These are phyloP conservation scores for Zonotrichia leucophrys DNA, from an alignment of 2,113 vertebrate genomes.

Conservation along the genomic window DNA sequence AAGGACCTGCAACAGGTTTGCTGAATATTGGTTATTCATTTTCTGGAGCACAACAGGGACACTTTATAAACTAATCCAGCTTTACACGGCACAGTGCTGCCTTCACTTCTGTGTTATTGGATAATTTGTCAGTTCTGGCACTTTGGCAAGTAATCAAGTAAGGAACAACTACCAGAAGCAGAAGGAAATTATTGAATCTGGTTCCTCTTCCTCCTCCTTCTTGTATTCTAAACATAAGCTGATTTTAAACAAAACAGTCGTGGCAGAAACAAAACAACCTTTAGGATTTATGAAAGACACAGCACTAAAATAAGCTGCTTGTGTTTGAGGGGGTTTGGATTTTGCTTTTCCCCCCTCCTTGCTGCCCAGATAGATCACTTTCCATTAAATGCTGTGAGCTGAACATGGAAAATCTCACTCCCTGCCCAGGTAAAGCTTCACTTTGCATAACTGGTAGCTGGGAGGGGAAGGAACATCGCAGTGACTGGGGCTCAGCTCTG, in stretches of 20 bases:
- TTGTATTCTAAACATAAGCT: background rate
- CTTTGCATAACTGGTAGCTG: background rate
- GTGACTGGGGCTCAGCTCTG: background rate
- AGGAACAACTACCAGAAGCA: constrained; percentile 37
- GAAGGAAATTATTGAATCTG: constrained; percentile 16
- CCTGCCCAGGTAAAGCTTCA: background rate
- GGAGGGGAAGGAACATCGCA: background rate
- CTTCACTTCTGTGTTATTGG: constrained; percentile 57
- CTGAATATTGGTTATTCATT: constrained; percentile 25
- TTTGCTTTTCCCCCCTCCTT: background rate
- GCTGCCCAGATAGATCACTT: background rate
- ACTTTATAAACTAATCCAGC: constrained; percentile 61
- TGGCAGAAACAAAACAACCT: constrained; percentile 13
- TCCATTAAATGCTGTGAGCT: background rate
- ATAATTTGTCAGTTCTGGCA: constrained; percentile 72
- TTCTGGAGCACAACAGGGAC: constrained; percentile 30
- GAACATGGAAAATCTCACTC: background rate
- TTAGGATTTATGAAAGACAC: background rate
- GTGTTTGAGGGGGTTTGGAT: background rate
- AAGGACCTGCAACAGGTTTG: constrained; percentile 40
- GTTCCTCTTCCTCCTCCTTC: background rate
- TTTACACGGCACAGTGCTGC: background rate
- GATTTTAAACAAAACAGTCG: constrained; percentile 1
- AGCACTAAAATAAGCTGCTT: background rate
- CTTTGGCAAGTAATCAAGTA: constrained; percentile 57